Conservation (phyloP, 2,113 vertebrate species). For the Hippocampus comes region DNA sequence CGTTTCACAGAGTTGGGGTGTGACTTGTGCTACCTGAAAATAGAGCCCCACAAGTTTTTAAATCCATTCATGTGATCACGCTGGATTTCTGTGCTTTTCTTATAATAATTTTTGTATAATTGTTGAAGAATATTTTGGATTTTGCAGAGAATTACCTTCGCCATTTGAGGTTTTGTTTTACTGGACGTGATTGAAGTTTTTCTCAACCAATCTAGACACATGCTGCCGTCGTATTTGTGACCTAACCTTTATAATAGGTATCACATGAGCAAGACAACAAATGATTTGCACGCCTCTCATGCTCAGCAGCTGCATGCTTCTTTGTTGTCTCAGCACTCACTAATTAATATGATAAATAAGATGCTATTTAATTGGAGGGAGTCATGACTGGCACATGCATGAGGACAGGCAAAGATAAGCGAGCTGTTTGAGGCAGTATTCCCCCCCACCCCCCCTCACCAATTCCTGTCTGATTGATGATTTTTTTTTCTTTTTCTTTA, state of each 20-base stretch:
- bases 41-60: too few species aligned
- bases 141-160: background rate
- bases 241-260: conserved; percentile 98
- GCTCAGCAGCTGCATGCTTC: conserved; percentile 90
- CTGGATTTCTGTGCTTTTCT: background rate
- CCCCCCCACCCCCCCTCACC: conserved; percentile 41
- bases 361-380: conserved; percentile 74
- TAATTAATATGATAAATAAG: conserved; percentile 99
- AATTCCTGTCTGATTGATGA: conserved; percentile 65
- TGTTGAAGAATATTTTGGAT: background rate
- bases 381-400: conserved; percentile 56
- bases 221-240: conserved; percentile 81
- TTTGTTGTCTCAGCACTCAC: conserved; percentile 95
- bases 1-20: too few species aligned
- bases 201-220: conserved; percentile 10
- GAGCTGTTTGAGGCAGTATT: conserved; percentile 52
- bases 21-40: too few species aligned
- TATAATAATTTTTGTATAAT: background rate
- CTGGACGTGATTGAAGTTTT: conserved; percentile 6
- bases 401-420: conserved; percentile 58
- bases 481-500: background rate
- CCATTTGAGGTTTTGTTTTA: background rate
- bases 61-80: too few species aligned
- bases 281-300: conserved; percentile 82
- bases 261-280: conserved; percentile 99